Base-by-base conservation (phyloP, 2,888 invertebrate species). In the Hirtodrosophila trivittata region DNA sequence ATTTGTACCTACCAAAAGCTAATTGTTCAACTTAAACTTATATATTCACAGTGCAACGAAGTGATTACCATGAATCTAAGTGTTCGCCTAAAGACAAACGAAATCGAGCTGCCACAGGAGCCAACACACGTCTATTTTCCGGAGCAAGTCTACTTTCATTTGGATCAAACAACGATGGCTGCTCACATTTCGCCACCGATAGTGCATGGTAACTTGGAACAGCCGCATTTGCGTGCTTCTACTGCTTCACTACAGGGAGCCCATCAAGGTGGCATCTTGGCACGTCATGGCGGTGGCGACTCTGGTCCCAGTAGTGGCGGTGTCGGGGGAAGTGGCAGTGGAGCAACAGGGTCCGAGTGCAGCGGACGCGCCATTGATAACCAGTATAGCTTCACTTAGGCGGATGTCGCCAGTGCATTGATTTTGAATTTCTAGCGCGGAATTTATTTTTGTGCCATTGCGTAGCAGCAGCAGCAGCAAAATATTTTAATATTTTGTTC, bases 331-430 rank as follows among this genome's bases (percentile, higher is more conserved):
- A 54, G 55, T 37, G 46, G 47, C 30, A 42, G 50, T 33, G 68
- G 63, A 37, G 12, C 47, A 12, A 26, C 57, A 18, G 72, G 64
- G 32, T 39, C 37, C 46, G 80, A 81, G 45, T 73, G 86, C 60
- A 81, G 42, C 33, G 90, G 89, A 13, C 88, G 96, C 54, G 96
- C 96, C 16, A 93, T 96, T 10, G 96, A 96, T 90, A 97, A 97
- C 91, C 96, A 95, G 73, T 97, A 97, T 91, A 94, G 94, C 88
- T 95, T 94, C 90, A 94, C 94, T 67, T 94, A 91, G 46, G 43
- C 63, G 25, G 49, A 8, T 33, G 18, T 14, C 21, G 28, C 21
- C 50, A 56, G 41, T 63, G 72, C 54, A 59, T 73, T 58, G 41
- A 65, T 56, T 73, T 77, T 62, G 46, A 62, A 50, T 57, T 64